Conservation (phyloP, 2,113 vertebrate genomes). For the Phrynosoma blainvillii region DNA sequence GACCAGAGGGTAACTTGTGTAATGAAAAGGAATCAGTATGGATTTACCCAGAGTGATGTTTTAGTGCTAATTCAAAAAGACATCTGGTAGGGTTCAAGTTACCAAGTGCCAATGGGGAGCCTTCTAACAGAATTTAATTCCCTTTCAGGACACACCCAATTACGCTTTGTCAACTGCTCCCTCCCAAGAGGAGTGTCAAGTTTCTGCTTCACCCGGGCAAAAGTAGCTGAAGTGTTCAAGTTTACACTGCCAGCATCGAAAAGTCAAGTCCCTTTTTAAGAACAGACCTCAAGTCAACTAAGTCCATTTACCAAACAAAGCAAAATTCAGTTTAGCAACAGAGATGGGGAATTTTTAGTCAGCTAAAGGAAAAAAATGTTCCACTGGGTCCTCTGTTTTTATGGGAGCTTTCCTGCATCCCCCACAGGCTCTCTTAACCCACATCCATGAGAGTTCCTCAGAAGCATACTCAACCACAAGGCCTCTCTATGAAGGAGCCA, state of each 20-base stretch:
- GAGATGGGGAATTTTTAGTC: neutral
- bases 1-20: neutral
- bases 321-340: neutral
- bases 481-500: neutral
- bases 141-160: neutral
- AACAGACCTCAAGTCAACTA: neutral
- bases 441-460: neutral
- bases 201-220: slow-evolving; percentile 3
- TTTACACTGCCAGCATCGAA: neutral
- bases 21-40: neutral
- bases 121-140: neutral
- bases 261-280: neutral
- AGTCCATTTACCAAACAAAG: neutral
- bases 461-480: neutral
- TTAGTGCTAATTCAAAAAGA: neutral
- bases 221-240: neutral
- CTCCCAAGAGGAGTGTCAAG: neutral
- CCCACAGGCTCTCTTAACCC: no score
- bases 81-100: neutral
- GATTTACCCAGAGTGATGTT: neutral
- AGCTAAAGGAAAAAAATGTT: neutral
- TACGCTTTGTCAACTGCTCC: neutral
- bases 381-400: no score
- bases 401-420: no score
- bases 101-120: neutral